These are phyloP conservation scores for Halcyon chelicuti DNA, from an alignment of 2,797 vertebrate genomes.

Conservation along the genomic window DNA sequence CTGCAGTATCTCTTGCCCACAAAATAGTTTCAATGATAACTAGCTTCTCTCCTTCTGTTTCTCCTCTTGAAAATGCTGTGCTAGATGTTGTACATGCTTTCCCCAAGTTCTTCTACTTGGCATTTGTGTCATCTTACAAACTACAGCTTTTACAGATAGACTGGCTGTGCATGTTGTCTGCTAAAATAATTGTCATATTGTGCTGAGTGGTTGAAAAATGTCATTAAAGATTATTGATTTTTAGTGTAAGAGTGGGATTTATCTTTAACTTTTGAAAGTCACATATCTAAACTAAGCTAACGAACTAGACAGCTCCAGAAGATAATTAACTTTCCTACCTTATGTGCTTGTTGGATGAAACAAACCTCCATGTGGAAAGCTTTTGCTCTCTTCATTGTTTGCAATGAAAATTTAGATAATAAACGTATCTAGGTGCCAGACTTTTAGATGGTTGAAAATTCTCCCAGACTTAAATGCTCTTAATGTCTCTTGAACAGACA, in stretches of 20 bases:
- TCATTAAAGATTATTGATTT: neutral
- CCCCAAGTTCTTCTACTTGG: neutral
- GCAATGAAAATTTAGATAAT: neutral
- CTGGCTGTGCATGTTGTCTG: neutral
- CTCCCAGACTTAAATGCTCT: neutral
- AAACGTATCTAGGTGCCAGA: neutral
- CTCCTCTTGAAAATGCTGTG: neutral
- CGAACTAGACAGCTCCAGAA: neutral
- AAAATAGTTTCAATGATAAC: neutral
- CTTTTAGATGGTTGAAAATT: neutral
- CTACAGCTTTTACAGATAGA: neutral
- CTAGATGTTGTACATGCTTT: neutral
- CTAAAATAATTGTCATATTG: neutral
- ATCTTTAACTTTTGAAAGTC: neutral
- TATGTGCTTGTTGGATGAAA: neutral
- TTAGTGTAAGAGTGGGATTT: neutral
- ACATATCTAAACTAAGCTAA: neutral
- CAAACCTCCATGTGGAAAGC: neutral
- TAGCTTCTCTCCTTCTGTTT: neutral
- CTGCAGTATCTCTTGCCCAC: neutral
- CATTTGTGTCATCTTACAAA: neutral
- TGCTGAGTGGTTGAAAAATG: neutral
- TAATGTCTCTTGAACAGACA: neutral
- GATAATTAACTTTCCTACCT: neutral
- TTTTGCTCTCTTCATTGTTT: neutral